These are phyloP conservation scores for Exocentrus adspersus DNA, from an alignment of 2,888 invertebrate species.

Conservation along the genomic window DNA sequence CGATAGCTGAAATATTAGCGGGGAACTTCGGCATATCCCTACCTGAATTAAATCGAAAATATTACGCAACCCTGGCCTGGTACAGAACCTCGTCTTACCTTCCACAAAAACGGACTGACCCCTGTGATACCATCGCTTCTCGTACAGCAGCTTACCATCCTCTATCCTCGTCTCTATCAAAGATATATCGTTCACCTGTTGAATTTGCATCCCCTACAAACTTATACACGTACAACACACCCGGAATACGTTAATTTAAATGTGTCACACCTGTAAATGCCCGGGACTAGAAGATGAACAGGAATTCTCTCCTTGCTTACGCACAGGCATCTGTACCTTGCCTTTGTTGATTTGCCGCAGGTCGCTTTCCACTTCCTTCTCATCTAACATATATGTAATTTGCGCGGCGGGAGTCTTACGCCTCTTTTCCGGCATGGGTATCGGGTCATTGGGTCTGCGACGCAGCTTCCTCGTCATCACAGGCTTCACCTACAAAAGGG, in stretches of 20 bases:
- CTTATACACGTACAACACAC: too few species aligned
- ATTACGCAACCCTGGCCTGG: too few species aligned
- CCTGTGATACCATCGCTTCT: slow-evolving; percentile 94
- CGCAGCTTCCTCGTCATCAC: slow-evolving; percentile 94
- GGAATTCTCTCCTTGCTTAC: slow-evolving; percentile 65
- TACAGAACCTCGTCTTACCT: slow-evolving; percentile 41
- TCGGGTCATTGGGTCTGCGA: slow-evolving; percentile 92
- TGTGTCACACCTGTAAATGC: slow-evolving; percentile 55
- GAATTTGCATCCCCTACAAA: slow-evolving; percentile 31
- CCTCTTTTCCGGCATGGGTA: slow-evolving; percentile 88
- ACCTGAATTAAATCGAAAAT: slow-evolving; percentile 73
- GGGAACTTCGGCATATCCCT: slow-evolving; percentile 86
- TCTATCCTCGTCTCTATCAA: slow-evolving; percentile 88
- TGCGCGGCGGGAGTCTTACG: slow-evolving; percentile 85
- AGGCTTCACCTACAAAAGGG: slow-evolving; percentile 77
- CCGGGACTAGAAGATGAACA: slow-evolving; percentile 62
- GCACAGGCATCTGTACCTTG: slow-evolving; percentile 63
- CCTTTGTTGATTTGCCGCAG: slow-evolving; percentile 75
- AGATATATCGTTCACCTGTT: slow-evolving; percentile 57
- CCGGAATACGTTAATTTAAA: neutral
- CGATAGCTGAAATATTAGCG: slow-evolving; percentile 91
- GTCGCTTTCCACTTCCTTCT: slow-evolving; percentile 89
- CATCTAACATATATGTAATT: slow-evolving; percentile 87
- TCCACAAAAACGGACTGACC: slow-evolving; percentile 85
- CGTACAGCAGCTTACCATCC: slow-evolving; percentile 93